Percentiles rank a stretch among this genome's conserved stretches.
These are phyloP conservation scores for Fistularia commersonii DNA, from an alignment of 2,797 vertebrate species.

Conservation along the genomic window DNA sequence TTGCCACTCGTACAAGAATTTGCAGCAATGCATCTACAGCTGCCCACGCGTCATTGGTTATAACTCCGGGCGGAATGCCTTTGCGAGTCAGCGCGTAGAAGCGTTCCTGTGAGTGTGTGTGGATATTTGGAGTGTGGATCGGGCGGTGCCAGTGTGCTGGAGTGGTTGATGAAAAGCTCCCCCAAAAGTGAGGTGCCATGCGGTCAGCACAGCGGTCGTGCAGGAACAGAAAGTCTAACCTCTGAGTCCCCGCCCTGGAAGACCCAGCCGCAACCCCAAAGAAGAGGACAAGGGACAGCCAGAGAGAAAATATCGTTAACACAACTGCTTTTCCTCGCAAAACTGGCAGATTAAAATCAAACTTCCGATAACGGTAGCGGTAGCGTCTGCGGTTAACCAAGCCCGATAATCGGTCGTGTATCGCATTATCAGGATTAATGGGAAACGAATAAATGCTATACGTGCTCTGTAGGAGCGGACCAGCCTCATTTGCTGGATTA, in stretches of 20 bases:
- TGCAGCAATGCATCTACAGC: conserved; percentile 27
- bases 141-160: conserved; percentile 77
- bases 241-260: conserved; percentile 87
- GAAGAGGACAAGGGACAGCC: conserved; percentile 79
- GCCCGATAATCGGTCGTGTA: conserved; percentile 15
- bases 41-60: conserved; percentile 7
- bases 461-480: no score
- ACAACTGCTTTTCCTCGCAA: conserved; percentile 49
- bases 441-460: no score
- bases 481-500: no score
- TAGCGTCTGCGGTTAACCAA: background rate
- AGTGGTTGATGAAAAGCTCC: conserved; percentile 82
- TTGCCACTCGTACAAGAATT: conserved; percentile 12
- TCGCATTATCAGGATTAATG: no score
- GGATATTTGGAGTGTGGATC: conserved; percentile 34
- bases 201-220: conserved; percentile 82
- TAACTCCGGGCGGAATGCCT: no score
- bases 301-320: conserved; percentile 75
- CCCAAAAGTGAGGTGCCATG: conserved; percentile 79
- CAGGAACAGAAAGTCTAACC: conserved; percentile 89
- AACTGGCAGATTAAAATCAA: conserved; percentile 23
- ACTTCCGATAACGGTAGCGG: conserved; percentile 27
- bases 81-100: conserved; percentile 1
- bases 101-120: background rate
- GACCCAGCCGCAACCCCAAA: conserved; percentile 78